These are phyloP conservation scores for Schizaphis graminum DNA, from an alignment of 2,888 invertebrate genomes.

Conservation along the genomic window DNA sequence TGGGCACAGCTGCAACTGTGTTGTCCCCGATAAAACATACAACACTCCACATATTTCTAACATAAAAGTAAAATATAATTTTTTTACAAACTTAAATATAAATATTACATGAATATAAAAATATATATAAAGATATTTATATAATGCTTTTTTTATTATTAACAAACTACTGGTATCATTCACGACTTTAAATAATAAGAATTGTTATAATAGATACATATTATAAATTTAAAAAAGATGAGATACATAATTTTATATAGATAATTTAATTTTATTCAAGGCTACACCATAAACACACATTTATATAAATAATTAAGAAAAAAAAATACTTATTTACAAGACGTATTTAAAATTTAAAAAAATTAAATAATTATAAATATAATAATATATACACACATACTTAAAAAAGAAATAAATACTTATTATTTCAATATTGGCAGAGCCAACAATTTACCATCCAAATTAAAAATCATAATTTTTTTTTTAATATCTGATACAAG, in stretches of 20 bases:
- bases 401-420: neutral
- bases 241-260: too few relatives aligned
- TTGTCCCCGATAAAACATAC: neutral
- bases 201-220: neutral
- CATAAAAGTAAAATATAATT: neutral
- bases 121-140: neutral
- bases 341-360: neutral
- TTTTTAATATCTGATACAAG: neutral
- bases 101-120: too few relatives aligned
- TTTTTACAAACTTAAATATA: too few relatives aligned
- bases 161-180: neutral
- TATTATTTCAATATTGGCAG: neutral
- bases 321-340: neutral
- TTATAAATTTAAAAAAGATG: neutral
- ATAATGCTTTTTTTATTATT: too few relatives aligned
- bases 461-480: neutral
- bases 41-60: neutral
- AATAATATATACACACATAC: neutral
- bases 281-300: neutral
- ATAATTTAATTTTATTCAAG: too few relatives aligned
- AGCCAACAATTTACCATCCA: neutral
- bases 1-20: neutral
- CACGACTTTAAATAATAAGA: neutral
- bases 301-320: neutral
- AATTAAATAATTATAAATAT: neutral